Conservation (phyloP, 2,797 vertebrate species). For the Sebastes oblongus region DNA sequence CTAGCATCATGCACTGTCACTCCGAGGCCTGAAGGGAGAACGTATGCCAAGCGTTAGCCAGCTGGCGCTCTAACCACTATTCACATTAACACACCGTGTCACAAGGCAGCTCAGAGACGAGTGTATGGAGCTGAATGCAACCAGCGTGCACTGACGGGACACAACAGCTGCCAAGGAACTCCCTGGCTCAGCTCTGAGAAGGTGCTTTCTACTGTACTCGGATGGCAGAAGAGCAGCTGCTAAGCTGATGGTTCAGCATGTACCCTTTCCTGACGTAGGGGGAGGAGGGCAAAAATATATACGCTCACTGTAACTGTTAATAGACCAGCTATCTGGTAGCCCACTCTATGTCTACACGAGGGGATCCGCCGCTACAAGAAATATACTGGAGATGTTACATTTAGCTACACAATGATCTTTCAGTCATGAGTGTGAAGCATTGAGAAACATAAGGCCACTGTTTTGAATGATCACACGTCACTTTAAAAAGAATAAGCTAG, state of each 20-base stretch:
- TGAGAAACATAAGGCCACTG: conserved; percentile 14
- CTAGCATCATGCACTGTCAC: conserved; percentile 47
- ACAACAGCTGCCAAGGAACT: conserved; percentile 64
- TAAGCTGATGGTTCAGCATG: conserved; percentile 47
- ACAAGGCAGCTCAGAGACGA: conserved; percentile 38
- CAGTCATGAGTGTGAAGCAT: conserved; percentile 22
- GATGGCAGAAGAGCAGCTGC: conserved; percentile 64
- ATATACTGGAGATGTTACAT: neutral
- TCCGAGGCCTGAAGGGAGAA: conserved; percentile 43
- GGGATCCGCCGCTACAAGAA: neutral
- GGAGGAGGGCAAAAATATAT: conserved; percentile 53
- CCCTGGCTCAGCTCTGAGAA: conserved; percentile 42
- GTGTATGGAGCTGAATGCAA: conserved; percentile 20
- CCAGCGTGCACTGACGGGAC: conserved; percentile 28
- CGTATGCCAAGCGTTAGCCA: conserved; percentile 33
- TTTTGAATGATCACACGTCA: neutral
- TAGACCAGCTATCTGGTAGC: conserved; percentile 44
- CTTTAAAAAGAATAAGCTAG: conserved; percentile 1
- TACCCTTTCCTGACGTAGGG: conserved; percentile 26
- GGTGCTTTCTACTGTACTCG: conserved; percentile 64
- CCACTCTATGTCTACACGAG: conserved; percentile 2
- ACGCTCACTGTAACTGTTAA: conserved; percentile 47
- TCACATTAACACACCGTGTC: conserved; percentile 50
- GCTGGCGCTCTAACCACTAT: conserved; percentile 47
- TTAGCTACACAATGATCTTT: neutral